These are phyloP conservation scores for Fratercula arctica DNA, from an alignment of 2,797 vertebrate species.

Conservation along the genomic window DNA sequence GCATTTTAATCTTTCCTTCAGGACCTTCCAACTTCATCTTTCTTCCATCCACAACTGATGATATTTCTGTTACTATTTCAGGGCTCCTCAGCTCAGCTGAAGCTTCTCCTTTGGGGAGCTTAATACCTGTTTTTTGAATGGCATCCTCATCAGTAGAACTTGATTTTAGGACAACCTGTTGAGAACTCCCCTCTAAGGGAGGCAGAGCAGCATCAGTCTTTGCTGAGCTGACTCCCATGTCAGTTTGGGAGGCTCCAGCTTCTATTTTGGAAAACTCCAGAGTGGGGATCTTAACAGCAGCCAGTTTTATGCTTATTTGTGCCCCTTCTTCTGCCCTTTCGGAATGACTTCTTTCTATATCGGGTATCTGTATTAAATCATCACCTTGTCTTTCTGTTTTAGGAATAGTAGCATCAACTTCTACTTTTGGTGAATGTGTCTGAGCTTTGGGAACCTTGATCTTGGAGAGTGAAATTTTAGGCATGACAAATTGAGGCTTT, in stretches of 20 bases:
- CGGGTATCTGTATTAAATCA: conserved; percentile 7
- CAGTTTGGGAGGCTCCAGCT: neutral
- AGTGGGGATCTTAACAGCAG: neutral
- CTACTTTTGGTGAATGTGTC: neutral
- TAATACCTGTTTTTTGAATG: conserved; percentile 14
- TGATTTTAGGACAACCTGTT: neutral
- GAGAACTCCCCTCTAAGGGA: neutral
- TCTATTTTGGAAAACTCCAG: conserved; percentile 1
- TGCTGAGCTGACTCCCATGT: neutral
- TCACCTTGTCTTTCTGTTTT: neutral
- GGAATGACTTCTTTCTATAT: conserved; percentile 51
- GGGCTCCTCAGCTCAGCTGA: neutral
- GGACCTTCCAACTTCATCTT: neutral
- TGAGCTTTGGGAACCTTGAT: conserved; percentile 31
- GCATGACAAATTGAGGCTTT: conserved; percentile 48
- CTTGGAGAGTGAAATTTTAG: conserved; percentile 53
- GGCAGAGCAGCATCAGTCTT: neutral
- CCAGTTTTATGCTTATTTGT: conserved; percentile 52
- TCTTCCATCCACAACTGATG: neutral
- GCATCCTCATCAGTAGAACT: neutral
- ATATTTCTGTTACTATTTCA: neutral
- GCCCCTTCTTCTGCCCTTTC: conserved; percentile 27
- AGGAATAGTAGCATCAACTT: neutral
- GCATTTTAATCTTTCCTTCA: conserved; percentile 56
- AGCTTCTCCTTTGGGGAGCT: neutral